Evolutionary conservation across 2,888 invertebrate genomes (phyloP).

Genomic region (Ligdia adustata): DNA sequence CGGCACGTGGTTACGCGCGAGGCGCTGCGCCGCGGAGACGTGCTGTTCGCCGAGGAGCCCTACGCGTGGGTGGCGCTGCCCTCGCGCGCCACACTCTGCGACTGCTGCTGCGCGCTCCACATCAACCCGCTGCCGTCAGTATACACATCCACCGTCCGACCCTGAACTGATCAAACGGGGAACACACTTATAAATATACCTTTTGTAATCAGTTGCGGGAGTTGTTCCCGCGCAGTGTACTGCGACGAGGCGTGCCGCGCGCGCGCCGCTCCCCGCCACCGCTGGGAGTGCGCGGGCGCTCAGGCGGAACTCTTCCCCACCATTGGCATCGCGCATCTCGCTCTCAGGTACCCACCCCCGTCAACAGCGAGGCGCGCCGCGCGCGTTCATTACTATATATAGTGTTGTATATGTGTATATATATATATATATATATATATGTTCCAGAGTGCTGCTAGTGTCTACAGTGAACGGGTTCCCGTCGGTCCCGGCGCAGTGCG

Average conservation of each 20-base stretch:
- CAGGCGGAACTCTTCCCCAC: conserved; percentile 86
- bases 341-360: conserved; percentile 81
- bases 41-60: conserved; percentile 92
- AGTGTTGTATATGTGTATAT: too few relatives aligned
- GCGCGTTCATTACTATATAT: too few relatives aligned
- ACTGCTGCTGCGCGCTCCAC: conserved; percentile 87
- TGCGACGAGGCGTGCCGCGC: conserved; percentile 87
- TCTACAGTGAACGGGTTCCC: conserved; percentile 63
- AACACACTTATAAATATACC: neutral
- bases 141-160: too few relatives aligned
- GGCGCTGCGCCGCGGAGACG: conserved; percentile 86
- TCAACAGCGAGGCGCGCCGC: too few relatives aligned
- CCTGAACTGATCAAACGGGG: too few relatives aligned
- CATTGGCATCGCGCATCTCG: conserved; percentile 91
- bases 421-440: too few relatives aligned
- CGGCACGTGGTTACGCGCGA: conserved; percentile 86
- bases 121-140: conserved; percentile 87
- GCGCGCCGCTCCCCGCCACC: conserved; percentile 85
- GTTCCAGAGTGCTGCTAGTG: conserved; percentile 85
- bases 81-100: conserved; percentile 84
- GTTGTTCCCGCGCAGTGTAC: conserved; percentile 87
- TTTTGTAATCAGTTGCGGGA: conserved; percentile 80
- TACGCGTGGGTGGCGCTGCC: conserved; percentile 89
- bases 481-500: conserved; percentile 29
- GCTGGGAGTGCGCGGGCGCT: conserved; percentile 88